Percentiles rank a stretch among this genome's conserved stretches.
These are phyloP conservation scores for Lagocephalus sceleratus DNA, from an alignment of 2,797 vertebrate species.

Conservation along the genomic window DNA sequence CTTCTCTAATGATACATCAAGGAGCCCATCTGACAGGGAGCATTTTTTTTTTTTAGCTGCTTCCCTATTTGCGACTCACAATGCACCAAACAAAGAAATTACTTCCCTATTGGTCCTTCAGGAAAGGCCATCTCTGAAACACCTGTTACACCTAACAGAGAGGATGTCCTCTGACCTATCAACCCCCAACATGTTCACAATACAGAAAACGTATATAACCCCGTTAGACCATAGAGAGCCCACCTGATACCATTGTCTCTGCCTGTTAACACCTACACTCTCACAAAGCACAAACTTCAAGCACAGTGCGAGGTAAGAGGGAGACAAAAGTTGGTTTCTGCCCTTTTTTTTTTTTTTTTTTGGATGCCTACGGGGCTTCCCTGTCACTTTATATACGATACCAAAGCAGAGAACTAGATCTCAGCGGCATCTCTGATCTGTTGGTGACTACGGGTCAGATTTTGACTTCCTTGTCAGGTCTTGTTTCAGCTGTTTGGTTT, in stretches of 20 bases:
- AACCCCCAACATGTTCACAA: constrained; percentile 38
- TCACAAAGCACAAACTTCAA: constrained; percentile 35
- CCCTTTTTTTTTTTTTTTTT: constrained; percentile 31
- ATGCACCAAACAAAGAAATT: constrained; percentile 2
- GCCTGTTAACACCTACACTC: constrained; percentile 26
- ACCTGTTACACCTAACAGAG: constrained; percentile 45
- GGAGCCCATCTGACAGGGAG: not conserved
- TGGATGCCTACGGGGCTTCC: constrained; percentile 49
- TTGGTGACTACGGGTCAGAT: constrained; percentile 31
- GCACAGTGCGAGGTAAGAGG: constrained; percentile 31
- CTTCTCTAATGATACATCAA: not conserved
- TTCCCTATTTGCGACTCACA: constrained; percentile 14
- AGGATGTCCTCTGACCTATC: constrained; percentile 36
- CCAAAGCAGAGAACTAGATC: constrained; percentile 36
- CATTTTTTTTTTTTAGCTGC: constrained; percentile 11
- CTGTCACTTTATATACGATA: constrained; percentile 28
- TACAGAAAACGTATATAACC: constrained; percentile 30
- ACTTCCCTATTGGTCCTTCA: constrained; percentile 34
- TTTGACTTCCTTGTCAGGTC: constrained; percentile 37
- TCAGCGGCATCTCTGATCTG: constrained; percentile 29
- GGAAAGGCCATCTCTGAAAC: constrained; percentile 21
- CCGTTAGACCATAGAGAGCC: constrained; percentile 44
- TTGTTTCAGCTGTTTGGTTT: constrained; percentile 48
- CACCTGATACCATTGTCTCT: constrained; percentile 56
- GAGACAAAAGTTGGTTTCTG: constrained; percentile 43